Conservation (phyloP, 1,140 invertebrate species). For the Hycleus phaleratus region DNA sequence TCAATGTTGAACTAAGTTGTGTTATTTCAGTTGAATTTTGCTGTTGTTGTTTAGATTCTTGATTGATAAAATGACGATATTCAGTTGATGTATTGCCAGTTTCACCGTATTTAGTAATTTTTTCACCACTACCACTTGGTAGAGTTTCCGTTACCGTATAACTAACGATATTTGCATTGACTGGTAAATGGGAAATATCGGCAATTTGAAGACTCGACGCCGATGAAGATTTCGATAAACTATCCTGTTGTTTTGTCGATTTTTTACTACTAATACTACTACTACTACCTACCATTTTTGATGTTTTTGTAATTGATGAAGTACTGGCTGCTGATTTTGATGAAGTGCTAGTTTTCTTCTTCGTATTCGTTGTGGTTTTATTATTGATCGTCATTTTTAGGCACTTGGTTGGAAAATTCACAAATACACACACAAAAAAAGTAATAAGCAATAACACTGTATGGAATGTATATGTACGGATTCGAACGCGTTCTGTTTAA, state of each 20-base stretch:
- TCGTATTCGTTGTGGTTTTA: slow-evolving; percentile 27
- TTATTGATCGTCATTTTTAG: slow-evolving; percentile 35
- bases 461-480: slow-evolving; percentile 12
- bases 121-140: slow-evolving; percentile 35
- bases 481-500: slow-evolving; percentile 30
- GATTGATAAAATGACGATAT: slow-evolving; percentile 34
- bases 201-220: slow-evolving; percentile 37
- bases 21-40: slow-evolving; percentile 25
- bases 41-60: slow-evolving; percentile 18
- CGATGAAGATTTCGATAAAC: slow-evolving; percentile 33
- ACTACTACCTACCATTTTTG: slow-evolving; percentile 18
- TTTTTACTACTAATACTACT: not conserved
- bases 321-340: slow-evolving; percentile 19
- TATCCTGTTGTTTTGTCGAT: slow-evolving; percentile 12
- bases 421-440: slow-evolving; percentile 4
- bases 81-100: slow-evolving; percentile 33
- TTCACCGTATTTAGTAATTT: slow-evolving; percentile 38
- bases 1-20: slow-evolving; percentile 36
- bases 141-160: slow-evolving; percentile 37
- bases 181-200: slow-evolving; percentile 37
- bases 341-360: slow-evolving; percentile 24
- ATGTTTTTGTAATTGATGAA: slow-evolving; percentile 18
- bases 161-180: slow-evolving; percentile 28
- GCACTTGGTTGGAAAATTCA: slow-evolving; percentile 22
- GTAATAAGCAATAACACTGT: slow-evolving; percentile 18